Conservation (phyloP, 1,140 invertebrate species). For the Saccostrea glomerata region DNA sequence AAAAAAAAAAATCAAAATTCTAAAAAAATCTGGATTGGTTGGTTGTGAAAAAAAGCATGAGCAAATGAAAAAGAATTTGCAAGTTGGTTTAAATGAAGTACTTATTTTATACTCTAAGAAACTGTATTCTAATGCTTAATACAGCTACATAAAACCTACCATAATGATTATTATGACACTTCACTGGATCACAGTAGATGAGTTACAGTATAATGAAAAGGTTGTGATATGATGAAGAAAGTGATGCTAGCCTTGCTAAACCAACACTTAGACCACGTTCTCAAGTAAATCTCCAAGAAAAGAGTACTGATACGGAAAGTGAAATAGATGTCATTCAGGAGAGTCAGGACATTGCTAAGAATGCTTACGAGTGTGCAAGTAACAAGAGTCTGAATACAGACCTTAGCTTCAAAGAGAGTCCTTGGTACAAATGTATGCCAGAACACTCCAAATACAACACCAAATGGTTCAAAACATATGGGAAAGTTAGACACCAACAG, state of each 20-base stretch:
- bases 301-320: background rate
- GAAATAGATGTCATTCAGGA: slow-evolving; percentile 13
- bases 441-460: slow-evolving; percentile 1
- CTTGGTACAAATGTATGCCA: slow-evolving; percentile 20
- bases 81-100: too few relatives aligned
- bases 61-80: too few relatives aligned
- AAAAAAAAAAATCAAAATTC: too few relatives aligned
- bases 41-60: too few relatives aligned
- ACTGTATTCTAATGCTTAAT: too few relatives aligned
- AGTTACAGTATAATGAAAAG: background rate
- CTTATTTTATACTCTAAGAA: too few relatives aligned
- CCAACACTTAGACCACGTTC: too few relatives aligned
- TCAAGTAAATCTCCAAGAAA: background rate
- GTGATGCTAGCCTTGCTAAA: too few relatives aligned
- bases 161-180: too few relatives aligned
- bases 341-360: background rate
- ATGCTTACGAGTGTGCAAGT: background rate
- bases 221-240: too few relatives aligned
- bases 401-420: slow-evolving; percentile 13
- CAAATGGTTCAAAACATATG: background rate
- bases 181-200: background rate
- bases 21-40: too few relatives aligned
- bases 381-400: slow-evolving; percentile 5
- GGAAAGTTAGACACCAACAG: background rate
- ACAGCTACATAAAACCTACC: too few relatives aligned